phyloP scores from a whole-genome alignment of 2,797 vertebrate species.

The Spinus pinus region DNA sequence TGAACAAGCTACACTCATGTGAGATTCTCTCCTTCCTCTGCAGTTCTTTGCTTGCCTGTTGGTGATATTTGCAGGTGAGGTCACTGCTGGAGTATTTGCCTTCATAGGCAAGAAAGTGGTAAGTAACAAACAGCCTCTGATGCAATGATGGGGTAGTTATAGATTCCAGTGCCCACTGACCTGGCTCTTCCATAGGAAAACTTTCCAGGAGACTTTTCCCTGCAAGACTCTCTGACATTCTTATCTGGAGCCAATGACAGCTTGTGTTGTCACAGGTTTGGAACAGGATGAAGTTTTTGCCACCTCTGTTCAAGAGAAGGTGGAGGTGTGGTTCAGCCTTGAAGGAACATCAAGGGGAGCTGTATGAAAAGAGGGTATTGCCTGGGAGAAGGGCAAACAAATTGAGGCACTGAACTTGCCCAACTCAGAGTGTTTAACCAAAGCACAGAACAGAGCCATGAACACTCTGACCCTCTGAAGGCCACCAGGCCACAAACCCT shows the following conservation, averaged over 20 bases:
- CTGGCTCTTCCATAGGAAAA: not conserved
- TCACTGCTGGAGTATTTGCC: constrained; percentile 93
- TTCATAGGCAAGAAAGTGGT: constrained; percentile 91
- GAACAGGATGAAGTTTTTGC: not conserved
- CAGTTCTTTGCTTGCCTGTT: constrained; percentile 96
- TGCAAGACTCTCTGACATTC: not conserved
- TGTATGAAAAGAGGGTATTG: not conserved
- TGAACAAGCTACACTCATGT: not conserved
- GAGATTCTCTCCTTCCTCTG: constrained; percentile 32
- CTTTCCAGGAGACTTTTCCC: not conserved
- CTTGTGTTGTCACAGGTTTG: not conserved
- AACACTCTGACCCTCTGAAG: not conserved
- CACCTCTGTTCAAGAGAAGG: not conserved
- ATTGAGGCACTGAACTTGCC: not conserved
- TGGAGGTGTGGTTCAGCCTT: not conserved
- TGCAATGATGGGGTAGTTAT: not conserved
- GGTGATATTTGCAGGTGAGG: constrained; percentile 94
- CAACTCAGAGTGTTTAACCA: not conserved
- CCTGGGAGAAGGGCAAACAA: not conserved
- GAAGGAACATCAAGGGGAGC: not conserved
- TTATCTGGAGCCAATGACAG: not conserved
- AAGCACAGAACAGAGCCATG: not conserved
- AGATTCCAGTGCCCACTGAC: not conserved
- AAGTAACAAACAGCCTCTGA: constrained; percentile 56
- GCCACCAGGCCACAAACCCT: not conserved